These are phyloP conservation scores for Chiridota heheva DNA, from an alignment of 35 echinoderm and acorn worm species.

Conservation along the genomic window DNA sequence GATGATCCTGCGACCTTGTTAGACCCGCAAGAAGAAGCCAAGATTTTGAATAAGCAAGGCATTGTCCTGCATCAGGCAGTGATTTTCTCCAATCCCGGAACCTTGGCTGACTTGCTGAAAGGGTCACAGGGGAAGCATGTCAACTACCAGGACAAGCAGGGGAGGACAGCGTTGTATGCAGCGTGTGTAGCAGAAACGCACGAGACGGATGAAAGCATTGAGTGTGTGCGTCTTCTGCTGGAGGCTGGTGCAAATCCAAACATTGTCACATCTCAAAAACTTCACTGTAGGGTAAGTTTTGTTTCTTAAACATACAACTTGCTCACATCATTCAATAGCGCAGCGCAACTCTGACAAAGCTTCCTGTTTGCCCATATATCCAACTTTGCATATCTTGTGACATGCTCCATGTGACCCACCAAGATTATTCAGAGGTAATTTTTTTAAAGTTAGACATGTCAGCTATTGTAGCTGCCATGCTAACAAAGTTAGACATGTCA, in stretches of 20 bases:
- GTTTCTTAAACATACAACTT: no score
- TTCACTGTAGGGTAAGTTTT: slow-evolving; percentile 66
- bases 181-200: slow-evolving; percentile 62
- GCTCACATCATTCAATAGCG: no score
- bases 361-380: no score
- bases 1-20: no score
- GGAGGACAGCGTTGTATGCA: slow-evolving; percentile 79
- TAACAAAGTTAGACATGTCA: no score
- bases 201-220: slow-evolving; percentile 75
- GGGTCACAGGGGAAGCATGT: slow-evolving; percentile 69
- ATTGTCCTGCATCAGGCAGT: slow-evolving; percentile 83
- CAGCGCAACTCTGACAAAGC: no score
- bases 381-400: no score
- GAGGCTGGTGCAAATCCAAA: slow-evolving; percentile 85
- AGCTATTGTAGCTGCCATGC: no score
- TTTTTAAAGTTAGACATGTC: no score
- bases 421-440: no score
- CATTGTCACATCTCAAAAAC: slow-evolving; percentile 52
- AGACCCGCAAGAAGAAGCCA: no score
- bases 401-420: no score
- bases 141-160: slow-evolving; percentile 71
- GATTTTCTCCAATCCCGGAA: slow-evolving; percentile 71
- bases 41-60: slow-evolving; percentile 49
- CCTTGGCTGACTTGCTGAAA: slow-evolving; percentile 72
- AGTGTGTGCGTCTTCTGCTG: slow-evolving; percentile 63